phyloP scores from a whole-genome alignment of 2,888 invertebrate species.

The Plagiodera versicolora region DNA sequence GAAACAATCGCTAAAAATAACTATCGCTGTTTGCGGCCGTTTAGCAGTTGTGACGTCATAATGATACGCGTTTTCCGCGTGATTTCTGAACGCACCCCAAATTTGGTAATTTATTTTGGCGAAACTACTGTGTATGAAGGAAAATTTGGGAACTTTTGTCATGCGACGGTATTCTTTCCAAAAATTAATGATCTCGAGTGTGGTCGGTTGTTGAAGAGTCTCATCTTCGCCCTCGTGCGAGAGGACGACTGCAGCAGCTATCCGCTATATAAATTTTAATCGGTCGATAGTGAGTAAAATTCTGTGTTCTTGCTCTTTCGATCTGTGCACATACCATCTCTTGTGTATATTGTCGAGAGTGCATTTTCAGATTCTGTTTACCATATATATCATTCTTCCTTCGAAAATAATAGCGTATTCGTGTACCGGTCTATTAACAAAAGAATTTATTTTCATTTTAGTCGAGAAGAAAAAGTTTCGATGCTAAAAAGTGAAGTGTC shows the following conservation, averaged over 20 bases:
- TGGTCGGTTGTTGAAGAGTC: not conserved
- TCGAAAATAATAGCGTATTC: constrained; percentile 60
- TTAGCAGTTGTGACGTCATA: too few relatives aligned
- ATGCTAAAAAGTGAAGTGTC: constrained; percentile 28
- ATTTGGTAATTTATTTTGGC: too few relatives aligned
- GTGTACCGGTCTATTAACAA: constrained; percentile 61
- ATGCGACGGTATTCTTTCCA: too few relatives aligned
- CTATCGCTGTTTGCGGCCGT: too few relatives aligned
- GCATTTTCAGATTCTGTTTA: constrained; percentile 57
- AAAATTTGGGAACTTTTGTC: too few relatives aligned
- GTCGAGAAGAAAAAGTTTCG: constrained; percentile 20
- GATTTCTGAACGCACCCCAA: too few relatives aligned
- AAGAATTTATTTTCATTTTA: constrained; percentile 61
- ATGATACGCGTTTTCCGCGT: too few relatives aligned
- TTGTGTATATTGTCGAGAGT: constrained; percentile 45
- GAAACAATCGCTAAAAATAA: too few relatives aligned
- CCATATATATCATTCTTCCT: constrained; percentile 58
- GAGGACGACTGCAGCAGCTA: not conserved
- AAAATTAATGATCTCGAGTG: too few relatives aligned
- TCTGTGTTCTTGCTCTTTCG: constrained; percentile 38
- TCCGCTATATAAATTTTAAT: constrained; percentile 31
- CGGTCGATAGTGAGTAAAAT: constrained; percentile 43
- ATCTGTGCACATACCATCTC: constrained; percentile 11
- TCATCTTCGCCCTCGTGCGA: not conserved
- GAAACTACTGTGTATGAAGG: too few relatives aligned